These are phyloP conservation scores for Ptilonorhynchus violaceus DNA, from an alignment of 2,113 vertebrate species.

Conservation along the genomic window DNA sequence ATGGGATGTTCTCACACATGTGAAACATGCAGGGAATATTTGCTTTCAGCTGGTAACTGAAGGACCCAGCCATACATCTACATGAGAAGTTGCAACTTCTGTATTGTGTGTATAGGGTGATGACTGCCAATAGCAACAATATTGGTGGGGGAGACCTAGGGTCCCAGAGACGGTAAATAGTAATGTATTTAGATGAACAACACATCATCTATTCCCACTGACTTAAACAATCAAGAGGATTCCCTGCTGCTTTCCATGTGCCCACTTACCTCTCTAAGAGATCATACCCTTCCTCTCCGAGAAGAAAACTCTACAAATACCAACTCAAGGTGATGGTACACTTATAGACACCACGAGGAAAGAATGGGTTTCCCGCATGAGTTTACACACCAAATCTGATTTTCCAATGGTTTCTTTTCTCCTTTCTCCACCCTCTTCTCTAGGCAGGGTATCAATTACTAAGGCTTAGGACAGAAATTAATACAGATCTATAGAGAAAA, in stretches of 20 bases:
- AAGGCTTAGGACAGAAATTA: not conserved
- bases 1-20: not conserved
- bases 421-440: not conserved
- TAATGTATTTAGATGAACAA: not conserved
- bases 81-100: not conserved
- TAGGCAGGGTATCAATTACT: not conserved
- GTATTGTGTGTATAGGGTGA: accelerated
- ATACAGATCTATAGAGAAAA: not conserved
- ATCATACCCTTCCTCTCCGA: not conserved
- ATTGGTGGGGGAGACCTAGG: too few species aligned
- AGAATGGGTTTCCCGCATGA: not conserved
- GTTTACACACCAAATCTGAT: not conserved
- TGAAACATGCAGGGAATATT: not conserved
- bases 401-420: not conserved
- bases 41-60: not conserved
- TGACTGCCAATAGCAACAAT: not conserved
- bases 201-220: not conserved
- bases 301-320: not conserved
- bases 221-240: not conserved
- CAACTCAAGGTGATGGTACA: not conserved
- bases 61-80: not conserved
- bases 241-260: not conserved
- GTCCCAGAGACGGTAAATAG: not conserved
- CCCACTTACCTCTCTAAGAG: not conserved
- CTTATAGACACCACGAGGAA: not conserved